phyloP scores from a whole-genome alignment of 2,797 vertebrate genomes.

The Rhynchotus rufescens region DNA sequence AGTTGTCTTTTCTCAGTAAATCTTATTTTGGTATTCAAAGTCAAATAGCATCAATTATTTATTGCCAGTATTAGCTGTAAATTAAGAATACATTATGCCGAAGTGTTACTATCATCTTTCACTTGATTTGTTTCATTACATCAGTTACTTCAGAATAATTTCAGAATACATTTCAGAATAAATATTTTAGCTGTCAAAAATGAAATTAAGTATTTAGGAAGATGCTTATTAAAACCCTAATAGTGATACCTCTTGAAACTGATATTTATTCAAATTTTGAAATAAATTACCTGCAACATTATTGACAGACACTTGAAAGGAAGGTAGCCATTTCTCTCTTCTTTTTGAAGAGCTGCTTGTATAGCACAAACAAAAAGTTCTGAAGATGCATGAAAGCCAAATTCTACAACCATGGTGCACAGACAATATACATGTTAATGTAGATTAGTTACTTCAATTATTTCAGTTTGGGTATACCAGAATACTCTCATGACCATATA shows the following conservation, averaged over 20 bases:
- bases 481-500: not conserved
- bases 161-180: not conserved
- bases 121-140: accelerated
- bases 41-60: not conserved
- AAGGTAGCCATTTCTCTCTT: not conserved
- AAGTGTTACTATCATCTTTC: not conserved
- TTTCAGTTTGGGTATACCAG: not conserved
- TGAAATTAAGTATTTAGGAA: not conserved
- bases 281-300: not conserved
- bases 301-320: not conserved
- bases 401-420: not conserved
- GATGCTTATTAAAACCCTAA: not conserved
- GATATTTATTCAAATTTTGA: not conserved
- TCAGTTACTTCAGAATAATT: not conserved
- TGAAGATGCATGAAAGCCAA: not conserved
- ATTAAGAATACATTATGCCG: not conserved
- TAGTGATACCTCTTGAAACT: not conserved
- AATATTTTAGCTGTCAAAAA: not conserved
- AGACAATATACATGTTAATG: accelerated
- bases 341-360: not conserved
- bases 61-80: not conserved
- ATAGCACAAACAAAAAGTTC: not conserved
- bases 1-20: not conserved
- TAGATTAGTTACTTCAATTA: not conserved
- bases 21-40: not conserved